phyloP scores from a whole-genome alignment of 2,113 vertebrate genomes.

The Atractosteus spatula region DNA sequence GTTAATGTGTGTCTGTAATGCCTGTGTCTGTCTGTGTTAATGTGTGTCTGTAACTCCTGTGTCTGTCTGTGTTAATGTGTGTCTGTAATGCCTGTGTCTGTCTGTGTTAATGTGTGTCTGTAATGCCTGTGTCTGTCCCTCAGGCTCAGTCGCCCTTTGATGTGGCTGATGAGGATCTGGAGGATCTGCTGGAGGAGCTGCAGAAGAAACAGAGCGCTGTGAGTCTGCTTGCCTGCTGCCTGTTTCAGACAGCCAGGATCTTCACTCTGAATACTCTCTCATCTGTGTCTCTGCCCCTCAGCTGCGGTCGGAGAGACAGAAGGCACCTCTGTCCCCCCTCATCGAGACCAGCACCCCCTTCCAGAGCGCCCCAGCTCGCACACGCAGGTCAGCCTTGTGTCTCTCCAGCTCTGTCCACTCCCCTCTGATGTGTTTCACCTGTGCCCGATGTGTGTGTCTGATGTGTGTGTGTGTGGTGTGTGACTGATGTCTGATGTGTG shows the following conservation, averaged over 20 bases:
- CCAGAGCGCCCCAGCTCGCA: constrained; percentile 58
- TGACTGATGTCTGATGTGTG: too few species aligned
- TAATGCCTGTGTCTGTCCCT: constrained; percentile 35
- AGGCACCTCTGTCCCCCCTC: constrained; percentile 57
- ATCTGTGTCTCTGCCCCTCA: constrained; percentile 35
- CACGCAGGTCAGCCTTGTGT: constrained; percentile 59
- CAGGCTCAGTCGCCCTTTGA: constrained; percentile 71
- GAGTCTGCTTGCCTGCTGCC: constrained; percentile 33
- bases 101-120: too few species aligned
- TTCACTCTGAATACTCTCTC: background rate
- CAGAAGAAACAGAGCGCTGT: constrained; percentile 75
- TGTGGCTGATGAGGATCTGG: constrained; percentile 69
- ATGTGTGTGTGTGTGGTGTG: too few species aligned
- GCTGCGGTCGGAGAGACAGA: constrained; percentile 70
- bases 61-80: too few species aligned
- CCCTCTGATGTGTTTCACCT: too few species aligned
- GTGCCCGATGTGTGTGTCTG: too few species aligned
- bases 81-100: too few species aligned
- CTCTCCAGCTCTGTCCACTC: background rate
- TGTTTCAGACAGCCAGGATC: background rate
- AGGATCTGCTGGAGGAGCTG: constrained; percentile 68
- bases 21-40: too few species aligned
- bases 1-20: too few species aligned
- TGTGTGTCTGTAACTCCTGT: too few species aligned
- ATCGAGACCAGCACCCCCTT: constrained; percentile 63